Conservation (phyloP, 2,113 vertebrate species). For the Cyrtonyx montezumae region DNA sequence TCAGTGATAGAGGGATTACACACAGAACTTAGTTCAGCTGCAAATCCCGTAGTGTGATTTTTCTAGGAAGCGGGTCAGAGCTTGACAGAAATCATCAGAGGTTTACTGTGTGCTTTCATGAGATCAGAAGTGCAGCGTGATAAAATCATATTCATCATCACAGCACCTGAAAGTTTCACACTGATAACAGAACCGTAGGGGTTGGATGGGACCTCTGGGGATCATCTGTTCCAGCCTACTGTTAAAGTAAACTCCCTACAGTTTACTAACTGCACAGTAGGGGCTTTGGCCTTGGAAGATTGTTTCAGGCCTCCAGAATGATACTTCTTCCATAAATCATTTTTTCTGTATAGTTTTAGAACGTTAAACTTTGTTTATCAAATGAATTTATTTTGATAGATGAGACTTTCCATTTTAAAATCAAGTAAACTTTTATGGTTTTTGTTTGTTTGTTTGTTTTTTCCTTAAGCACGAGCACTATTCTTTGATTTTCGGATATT, state of each 20-base stretch:
- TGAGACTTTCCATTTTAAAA: not conserved
- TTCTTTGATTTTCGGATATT: not conserved
- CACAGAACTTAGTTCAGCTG: not conserved
- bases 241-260: no score
- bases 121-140: rapidly evolving
- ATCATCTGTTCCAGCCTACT: no score
- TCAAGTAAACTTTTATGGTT: not conserved
- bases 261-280: not conserved
- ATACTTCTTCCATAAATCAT: not conserved
- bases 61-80: not conserved
- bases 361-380: not conserved
- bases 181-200: no score
- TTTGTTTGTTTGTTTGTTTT: no score
- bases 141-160: not conserved
- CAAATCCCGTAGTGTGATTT: not conserved
- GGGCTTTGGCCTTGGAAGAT: not conserved
- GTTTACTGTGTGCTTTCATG: not conserved
- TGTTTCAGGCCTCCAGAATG: not conserved
- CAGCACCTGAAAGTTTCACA: not conserved
- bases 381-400: not conserved
- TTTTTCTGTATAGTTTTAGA: not conserved
- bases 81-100: not conserved
- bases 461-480: no score
- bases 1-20: no score
- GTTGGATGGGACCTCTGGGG: no score